phyloP scores from a whole-genome alignment of 2,888 invertebrate species.

The Adelphocoris suturalis region DNA sequence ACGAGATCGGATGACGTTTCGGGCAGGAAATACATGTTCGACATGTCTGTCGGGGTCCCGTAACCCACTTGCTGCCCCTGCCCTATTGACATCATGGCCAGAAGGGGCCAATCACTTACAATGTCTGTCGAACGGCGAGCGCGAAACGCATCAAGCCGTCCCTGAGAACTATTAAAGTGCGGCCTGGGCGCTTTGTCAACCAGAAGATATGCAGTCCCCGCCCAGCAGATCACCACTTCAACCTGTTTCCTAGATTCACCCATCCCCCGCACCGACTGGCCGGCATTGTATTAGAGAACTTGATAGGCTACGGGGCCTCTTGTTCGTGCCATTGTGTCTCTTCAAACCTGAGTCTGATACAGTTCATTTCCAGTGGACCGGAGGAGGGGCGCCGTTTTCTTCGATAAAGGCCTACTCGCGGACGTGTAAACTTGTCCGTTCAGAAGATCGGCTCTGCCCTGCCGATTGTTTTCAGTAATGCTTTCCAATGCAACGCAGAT shows the following conservation, averaged over 20 bases:
- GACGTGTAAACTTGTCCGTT: slow-evolving; percentile 1
- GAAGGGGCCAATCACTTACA: not conserved
- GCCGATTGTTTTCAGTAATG: slow-evolving; percentile 35
- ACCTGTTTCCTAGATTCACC: slow-evolving; percentile 34
- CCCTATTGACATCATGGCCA: not conserved
- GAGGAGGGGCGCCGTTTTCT: slow-evolving; percentile 24
- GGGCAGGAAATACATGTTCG: not conserved
- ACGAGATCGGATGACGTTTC: not conserved
- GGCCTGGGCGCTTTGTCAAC: not conserved
- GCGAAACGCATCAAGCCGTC: not conserved
- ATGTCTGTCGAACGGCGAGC: slow-evolving; percentile 3
- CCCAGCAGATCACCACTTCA: not conserved
- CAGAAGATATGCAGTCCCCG: slow-evolving; percentile 26
- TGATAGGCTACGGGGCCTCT: not conserved
- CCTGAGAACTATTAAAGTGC: not conserved
- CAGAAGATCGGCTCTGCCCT: not conserved
- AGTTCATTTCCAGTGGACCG: slow-evolving; percentile 4
- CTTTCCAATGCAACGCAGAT: slow-evolving; percentile 6
- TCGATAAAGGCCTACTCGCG: slow-evolving; percentile 27
- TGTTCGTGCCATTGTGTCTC: slow-evolving; percentile 18
- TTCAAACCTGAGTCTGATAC: slow-evolving; percentile 36
- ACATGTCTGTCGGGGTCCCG: slow-evolving; percentile 4
- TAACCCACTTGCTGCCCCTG: not conserved
- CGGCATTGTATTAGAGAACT: slow-evolving; percentile 38
- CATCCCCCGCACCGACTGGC: not conserved